Evolutionary conservation across 1,140 invertebrate genomes (phyloP), one percentile per base, ranked within the genome.

Genomic region (Pararge aegeria): DNA sequence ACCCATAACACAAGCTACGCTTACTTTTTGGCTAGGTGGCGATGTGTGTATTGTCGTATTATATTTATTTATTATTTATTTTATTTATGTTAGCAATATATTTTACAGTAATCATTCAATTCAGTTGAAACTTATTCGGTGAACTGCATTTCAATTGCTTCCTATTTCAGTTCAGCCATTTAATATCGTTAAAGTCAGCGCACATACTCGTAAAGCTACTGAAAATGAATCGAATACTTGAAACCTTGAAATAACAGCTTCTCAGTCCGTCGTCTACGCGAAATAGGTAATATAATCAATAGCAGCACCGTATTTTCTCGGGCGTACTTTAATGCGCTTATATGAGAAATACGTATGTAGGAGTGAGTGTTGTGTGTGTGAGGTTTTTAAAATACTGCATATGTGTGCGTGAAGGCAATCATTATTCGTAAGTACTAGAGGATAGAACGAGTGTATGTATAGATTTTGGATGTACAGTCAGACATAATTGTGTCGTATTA

Each of bases 371-470:
- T 64, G 46, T 30, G 24, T 62, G 57, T 65, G 57, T 66, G 52
- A 49, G 49, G 38, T 37, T 29, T 63, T 56, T 65, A 21, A 46
- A 48, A 34, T 37, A 21, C 7, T 51, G 34, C 60, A 13, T 48
- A 15, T 48, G 54, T 61, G 64, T 62, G 65, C 61, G 66, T 67
- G 70, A 62, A 70, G 68, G 65, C 70, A 70, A 75, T 84, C 79
- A 80, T 79, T 83, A 79, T 79, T 76, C 73, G 71, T 80, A 75
- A 82, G 81, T 82, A 80, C 81, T 82, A 84, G 81, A 83, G 77
- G 74, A 78, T 78, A 76, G 78, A 74, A 67, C 59, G 55, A 61
- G 50, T 69, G 71, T 75, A 75, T 66, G 67, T 80, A 75, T 80
- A 78, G 70, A 66, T 77, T 75, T 73, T 59, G 67, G 68, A 58